Base-by-base conservation (phyloP, 2,888 invertebrate species). In the Pyrgus malvae region DNA sequence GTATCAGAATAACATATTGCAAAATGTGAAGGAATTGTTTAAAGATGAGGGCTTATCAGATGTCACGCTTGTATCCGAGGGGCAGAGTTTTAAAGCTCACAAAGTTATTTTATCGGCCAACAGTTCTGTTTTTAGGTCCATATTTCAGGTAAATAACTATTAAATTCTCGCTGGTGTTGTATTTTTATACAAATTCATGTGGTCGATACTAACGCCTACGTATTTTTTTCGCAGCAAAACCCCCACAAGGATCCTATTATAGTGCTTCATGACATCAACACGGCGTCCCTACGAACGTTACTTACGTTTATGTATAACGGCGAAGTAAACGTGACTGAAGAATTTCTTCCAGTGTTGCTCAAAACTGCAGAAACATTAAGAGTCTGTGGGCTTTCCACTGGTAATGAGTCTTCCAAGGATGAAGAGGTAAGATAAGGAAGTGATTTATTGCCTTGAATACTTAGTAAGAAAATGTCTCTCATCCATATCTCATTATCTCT, bases 231-330 rank as follows among this genome's bases (percentile, higher is more conserved):
- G 58, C 80, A 94, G 94, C 93, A 93, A 79, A 94, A 94, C 90
- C 94, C 94, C 74, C 93, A 93, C 84, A 93, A 92, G 72, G 93
- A 94, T 90, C 94, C 94, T 65, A 94, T 94, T 78, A 93, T 94
- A 84, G 94, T 94, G 68, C 90, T 94, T 57, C 93, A 94, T 78
- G 94, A 94, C 84, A 93, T 94, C 66, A 92, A 93, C 73, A 92
- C 92, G 63, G 90, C 90, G 61, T 93, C 94, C 67, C 80, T 94
- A 69, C 91, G 92, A 67, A 92, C 93, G 21, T 74, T 94, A 44
- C 83, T 94, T 62, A 92, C 92, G 70, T 94, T 94, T 75, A 94
- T 94, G 91, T 94, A 94, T 72, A 93, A 94, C 70, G 94, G 94
- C 4, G 94, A 94, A 78, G 94, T 94, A 14, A 93, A 93, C 80